phyloP scores from a whole-genome alignment of 1,140 invertebrate species.

The Glomeris maerens region DNA sequence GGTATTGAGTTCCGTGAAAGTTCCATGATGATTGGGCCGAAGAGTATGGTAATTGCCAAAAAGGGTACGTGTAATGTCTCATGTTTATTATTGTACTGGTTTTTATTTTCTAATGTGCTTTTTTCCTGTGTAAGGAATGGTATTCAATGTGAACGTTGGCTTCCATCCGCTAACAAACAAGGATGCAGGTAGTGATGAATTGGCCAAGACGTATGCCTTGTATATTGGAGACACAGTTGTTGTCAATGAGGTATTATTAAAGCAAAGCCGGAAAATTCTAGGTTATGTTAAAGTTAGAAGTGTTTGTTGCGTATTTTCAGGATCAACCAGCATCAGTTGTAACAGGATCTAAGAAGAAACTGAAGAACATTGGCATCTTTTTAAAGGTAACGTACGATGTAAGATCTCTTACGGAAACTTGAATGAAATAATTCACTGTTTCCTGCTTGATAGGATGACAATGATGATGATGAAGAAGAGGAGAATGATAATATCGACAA shows the following conservation, averaged over 20 bases:
- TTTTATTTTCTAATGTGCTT: background rate
- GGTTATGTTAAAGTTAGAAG: background rate
- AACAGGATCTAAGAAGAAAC: conserved; percentile 77
- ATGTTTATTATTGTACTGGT: background rate
- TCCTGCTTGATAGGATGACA: background rate
- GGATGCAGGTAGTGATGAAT: conserved; percentile 61
- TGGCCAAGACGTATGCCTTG: conserved; percentile 75
- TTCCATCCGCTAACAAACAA: conserved; percentile 74
- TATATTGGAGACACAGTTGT: conserved; percentile 95
- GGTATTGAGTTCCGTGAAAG: conserved; percentile 97
- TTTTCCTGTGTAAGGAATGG: conserved; percentile 66
- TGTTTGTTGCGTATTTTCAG: conserved; percentile 27
- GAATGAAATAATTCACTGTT: no score
- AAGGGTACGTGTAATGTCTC: conserved; percentile 40
- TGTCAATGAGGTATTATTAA: conserved; percentile 57
- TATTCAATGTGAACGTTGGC: conserved; percentile 92
- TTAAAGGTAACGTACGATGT: conserved; percentile 56
- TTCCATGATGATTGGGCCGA: conserved; percentile 77
- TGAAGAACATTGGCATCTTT: conserved; percentile 93
- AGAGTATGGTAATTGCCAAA: conserved; percentile 61
- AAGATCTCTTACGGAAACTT: background rate
- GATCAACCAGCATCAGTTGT: conserved; percentile 66
- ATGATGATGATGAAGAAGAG: conserved; percentile 51
- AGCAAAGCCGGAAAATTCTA: background rate
- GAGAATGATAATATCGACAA: conserved; percentile 54